Base-by-base conservation (phyloP, 2,113 vertebrate species). In the Actenoides hombroni region DNA sequence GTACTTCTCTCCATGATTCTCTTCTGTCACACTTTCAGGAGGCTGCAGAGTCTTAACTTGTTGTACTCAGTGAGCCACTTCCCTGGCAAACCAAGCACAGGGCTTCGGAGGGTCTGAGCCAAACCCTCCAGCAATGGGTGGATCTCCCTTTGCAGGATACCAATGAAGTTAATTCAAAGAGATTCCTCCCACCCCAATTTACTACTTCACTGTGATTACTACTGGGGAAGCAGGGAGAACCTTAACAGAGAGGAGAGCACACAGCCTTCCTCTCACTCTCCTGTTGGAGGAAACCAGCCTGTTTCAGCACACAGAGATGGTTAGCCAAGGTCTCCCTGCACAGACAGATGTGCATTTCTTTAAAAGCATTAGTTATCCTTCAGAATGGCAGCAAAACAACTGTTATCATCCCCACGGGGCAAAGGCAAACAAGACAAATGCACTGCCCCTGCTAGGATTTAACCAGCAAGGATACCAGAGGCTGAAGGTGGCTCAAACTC, bases 231-330 rank as follows among this genome's bases (percentile, higher is more conserved):
- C 25, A 54, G 33, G n/a, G 49, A 90, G 44, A 88, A 59, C 31
- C 12, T 37, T 49, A 53, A 20, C 0, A 10, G 37, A 53, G 51
- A 44, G 17, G 14, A 40, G 5, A 83, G 40, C 29, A 83, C 39
- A 24, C 13, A 73, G 40, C 28, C 49, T 18, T 67, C n/a, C 28
- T 14, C 60, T 44, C 35, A 37, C 61, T 64, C 44, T 69, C 6
- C 1, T 59, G 9, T 4, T 42, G 31, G 13, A 31, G 33, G 16
- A 26, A 86, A 74, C 33, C 1, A 40, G 31, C 2, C 0, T 16
- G 35, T 49, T 91, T 57, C 53, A 59, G 57, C 23, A 74, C 28
- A 49, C 4, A 3, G 33, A 28, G 20, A 75, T 10, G 31, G 64
- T 51, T 69, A 59, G 39, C 48, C 74, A 31, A 63, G 54, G 59